Conservation (phyloP, 2,113 vertebrate species). For the Syrmaticus mikado region DNA sequence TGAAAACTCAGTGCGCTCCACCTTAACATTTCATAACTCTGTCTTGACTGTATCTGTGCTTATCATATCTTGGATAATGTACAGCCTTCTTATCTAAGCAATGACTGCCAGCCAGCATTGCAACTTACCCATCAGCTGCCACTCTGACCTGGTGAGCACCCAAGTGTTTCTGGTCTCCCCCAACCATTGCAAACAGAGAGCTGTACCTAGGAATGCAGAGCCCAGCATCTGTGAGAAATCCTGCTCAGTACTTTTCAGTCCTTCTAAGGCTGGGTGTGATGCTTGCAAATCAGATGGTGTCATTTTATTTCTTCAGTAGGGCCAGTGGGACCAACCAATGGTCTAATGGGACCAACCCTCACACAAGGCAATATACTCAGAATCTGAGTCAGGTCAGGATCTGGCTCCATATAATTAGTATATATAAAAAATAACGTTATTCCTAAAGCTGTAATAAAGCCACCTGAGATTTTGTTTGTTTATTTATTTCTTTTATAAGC, state of each 20-base stretch:
- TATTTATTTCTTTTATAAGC: background rate
- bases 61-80: background rate
- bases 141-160: background rate
- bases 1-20: conserved; percentile 7
- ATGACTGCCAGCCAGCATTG: background rate
- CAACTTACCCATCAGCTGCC: background rate
- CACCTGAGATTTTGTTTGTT: background rate
- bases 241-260: background rate
- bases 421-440: background rate
- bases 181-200: background rate
- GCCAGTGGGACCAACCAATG: background rate
- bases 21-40: conserved; percentile 14
- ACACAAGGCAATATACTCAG: background rate
- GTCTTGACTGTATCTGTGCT: background rate
- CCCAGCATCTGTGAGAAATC: background rate
- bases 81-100: conserved; percentile 35
- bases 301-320: background rate
- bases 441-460: conserved; percentile 4
- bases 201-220: background rate
- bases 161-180: background rate
- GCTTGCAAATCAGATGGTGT: background rate
- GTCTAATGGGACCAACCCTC: background rate
- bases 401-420: background rate
- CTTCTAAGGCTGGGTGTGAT: background rate
- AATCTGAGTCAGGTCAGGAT: background rate